Conservation (phyloP, 1,140 invertebrate genomes). For the Conus ventricosus region DNA sequence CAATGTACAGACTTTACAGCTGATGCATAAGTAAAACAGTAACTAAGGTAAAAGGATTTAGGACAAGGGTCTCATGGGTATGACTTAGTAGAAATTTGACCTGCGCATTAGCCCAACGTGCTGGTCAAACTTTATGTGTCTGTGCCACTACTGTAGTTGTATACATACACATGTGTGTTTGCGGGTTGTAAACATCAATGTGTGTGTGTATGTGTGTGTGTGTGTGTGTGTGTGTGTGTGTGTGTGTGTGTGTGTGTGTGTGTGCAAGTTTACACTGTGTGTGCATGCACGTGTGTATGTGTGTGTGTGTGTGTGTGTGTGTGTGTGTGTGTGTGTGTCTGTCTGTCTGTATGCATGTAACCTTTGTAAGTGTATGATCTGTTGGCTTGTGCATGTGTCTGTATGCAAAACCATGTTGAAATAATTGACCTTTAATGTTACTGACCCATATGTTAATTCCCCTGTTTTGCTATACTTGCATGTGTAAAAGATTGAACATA, state of each 20-base stretch:
- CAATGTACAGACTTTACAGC: too few species aligned
- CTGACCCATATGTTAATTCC: too few species aligned
- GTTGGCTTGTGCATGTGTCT: neutral
- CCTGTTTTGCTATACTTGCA: too few species aligned
- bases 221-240: neutral
- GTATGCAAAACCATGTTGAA: neutral
- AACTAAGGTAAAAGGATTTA: too few species aligned
- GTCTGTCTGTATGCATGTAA: neutral
- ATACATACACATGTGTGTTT: too few species aligned
- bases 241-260: neutral
- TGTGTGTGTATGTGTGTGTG: neutral
- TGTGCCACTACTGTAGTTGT: too few species aligned
- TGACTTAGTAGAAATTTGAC: too few species aligned
- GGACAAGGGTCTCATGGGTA: too few species aligned
- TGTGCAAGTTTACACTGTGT: neutral
- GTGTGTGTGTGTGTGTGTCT: neutral
- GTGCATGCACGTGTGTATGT: neutral
- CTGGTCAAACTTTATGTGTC: too few species aligned
- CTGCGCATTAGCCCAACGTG: too few species aligned
- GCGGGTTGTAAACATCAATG: neutral
- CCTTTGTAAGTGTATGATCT: neutral
- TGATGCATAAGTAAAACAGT: too few species aligned
- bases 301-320: neutral
- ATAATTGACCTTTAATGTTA: neutral
- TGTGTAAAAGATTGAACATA: too few species aligned